Conservation (phyloP, 1,140 invertebrate genomes). For the Reticulitermes speratus region DNA sequence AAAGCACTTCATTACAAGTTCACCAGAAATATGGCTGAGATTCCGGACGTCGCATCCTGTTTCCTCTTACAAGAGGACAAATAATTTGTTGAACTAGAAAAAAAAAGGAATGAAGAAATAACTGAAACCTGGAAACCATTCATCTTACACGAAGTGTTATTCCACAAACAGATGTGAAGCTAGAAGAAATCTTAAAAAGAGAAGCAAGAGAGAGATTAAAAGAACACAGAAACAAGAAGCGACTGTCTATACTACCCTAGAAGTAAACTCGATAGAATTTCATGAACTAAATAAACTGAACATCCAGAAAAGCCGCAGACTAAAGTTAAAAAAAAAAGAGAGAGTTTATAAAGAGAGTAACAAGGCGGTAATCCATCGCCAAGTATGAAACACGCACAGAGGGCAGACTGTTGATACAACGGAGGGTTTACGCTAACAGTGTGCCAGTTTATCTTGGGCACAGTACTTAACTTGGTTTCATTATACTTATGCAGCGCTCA, state of each 20-base stretch:
- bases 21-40: too few relatives aligned
- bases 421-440: neutral
- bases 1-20: too few relatives aligned
- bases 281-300: slow-evolving; percentile 9
- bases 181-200: neutral
- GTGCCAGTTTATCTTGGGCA: neutral
- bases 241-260: neutral
- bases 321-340: neutral
- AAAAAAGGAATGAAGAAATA: neutral
- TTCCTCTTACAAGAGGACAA: neutral
- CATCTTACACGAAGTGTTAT: slow-evolving; percentile 16
- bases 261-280: slow-evolving; percentile 9
- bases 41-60: neutral
- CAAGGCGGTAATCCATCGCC: neutral
- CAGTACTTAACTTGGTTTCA: neutral
- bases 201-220: neutral
- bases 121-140: neutral
- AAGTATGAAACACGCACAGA: neutral
- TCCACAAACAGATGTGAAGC: neutral
- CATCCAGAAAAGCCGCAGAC: neutral
- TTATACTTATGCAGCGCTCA: neutral
- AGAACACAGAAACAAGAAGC: neutral
- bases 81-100: neutral
- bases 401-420: slow-evolving; percentile 6
- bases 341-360: neutral